phyloP scores from a whole-genome alignment of 2,797 vertebrate species.

The Catamblyrhynchus diadema region DNA sequence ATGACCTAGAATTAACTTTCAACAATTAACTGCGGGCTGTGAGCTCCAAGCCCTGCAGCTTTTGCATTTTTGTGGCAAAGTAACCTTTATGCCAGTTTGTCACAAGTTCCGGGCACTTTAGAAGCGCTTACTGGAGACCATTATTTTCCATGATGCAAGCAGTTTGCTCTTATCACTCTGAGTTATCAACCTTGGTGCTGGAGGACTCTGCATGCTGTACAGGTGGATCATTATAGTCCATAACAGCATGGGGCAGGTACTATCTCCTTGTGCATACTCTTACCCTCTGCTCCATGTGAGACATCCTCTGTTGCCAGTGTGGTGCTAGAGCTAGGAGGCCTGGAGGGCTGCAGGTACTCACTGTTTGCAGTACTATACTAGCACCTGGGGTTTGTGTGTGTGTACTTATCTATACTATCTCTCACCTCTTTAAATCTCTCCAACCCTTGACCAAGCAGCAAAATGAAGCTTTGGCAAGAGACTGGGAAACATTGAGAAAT shows the following conservation, averaged over 20 bases:
- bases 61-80: slow-evolving; percentile 62
- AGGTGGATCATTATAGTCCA: slow-evolving; percentile 53
- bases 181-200: slow-evolving; percentile 61
- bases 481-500: slow-evolving; percentile 43
- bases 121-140: slow-evolving; percentile 60
- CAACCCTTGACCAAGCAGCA: slow-evolving; percentile 48
- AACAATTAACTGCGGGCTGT: slow-evolving; percentile 57
- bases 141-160: slow-evolving; percentile 80
- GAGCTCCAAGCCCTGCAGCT: slow-evolving; percentile 51
- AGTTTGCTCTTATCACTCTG: slow-evolving; percentile 72
- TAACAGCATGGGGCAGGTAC: background rate
- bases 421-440: slow-evolving; percentile 14
- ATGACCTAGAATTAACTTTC: slow-evolving; percentile 75
- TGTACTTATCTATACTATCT: slow-evolving; percentile 4
- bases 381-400: background rate
- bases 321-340: background rate
- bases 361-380: background rate
- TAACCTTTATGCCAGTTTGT: slow-evolving; percentile 74
- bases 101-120: slow-evolving; percentile 71
- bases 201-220: slow-evolving; percentile 44
- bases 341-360: background rate
- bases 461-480: slow-evolving; percentile 54
- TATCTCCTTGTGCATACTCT: background rate
- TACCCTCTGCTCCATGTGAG: background rate
- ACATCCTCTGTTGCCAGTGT: background rate